Evolutionary conservation across 2,797 vertebrate genomes (phyloP).

Genomic region (Darevskia mixta): DNA sequence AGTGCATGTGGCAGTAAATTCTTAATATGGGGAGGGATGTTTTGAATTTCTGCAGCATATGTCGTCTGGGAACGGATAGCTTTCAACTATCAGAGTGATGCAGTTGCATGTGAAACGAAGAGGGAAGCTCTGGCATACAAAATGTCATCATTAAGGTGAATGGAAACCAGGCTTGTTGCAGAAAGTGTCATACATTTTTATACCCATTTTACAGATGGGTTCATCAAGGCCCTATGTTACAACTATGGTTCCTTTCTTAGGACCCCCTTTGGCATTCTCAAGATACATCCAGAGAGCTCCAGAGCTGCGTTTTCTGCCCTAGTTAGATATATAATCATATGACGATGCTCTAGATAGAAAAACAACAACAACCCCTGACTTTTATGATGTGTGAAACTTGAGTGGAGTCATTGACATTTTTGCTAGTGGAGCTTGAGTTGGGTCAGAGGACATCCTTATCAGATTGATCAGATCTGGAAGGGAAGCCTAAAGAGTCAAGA

Average conservation of each 20-base stretch:
- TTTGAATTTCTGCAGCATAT: conserved; percentile 51
- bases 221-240: neutral
- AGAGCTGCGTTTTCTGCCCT: too few species aligned
- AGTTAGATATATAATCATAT: too few species aligned
- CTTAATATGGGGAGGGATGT: conserved; percentile 41
- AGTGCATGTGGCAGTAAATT: conserved; percentile 36
- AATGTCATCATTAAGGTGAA: neutral
- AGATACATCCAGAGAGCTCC: too few species aligned
- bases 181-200: neutral
- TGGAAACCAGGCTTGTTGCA: neutral
- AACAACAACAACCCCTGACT: too few species aligned
- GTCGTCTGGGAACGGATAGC: neutral
- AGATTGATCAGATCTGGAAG: too few species aligned
- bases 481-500: too few species aligned
- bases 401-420: too few species aligned
- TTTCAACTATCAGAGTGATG: conserved; percentile 6
- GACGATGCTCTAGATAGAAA: too few species aligned
- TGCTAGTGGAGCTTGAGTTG: too few species aligned
- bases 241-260: too few species aligned
- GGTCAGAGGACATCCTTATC: too few species aligned
- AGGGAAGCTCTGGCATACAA: neutral
- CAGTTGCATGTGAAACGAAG: conserved; percentile 6
- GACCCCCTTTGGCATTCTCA: neutral
- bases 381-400: too few species aligned
- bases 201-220: neutral